These are phyloP conservation scores for Ditylenchus dipsaci DNA, from an alignment of 1,140 invertebrate genomes.

Conservation along the genomic window DNA sequence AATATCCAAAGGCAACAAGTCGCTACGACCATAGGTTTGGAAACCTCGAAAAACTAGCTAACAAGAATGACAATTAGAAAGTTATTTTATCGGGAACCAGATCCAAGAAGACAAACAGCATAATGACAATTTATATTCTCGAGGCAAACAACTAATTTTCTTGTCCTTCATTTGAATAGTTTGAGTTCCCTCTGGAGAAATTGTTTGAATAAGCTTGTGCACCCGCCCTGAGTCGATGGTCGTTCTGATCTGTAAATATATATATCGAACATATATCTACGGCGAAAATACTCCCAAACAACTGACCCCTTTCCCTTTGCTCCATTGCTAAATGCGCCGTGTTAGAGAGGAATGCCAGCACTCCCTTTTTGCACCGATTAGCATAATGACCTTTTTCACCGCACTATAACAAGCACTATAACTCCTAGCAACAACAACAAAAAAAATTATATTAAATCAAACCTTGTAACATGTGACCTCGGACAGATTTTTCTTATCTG, in stretches of 20 bases:
- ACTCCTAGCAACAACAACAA: slow-evolving; percentile 30
- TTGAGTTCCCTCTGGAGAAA: neutral
- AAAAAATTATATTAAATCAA: slow-evolving; percentile 1
- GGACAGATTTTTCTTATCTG: slow-evolving; percentile 37
- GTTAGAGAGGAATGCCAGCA: slow-evolving; percentile 53
- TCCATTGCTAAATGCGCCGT: slow-evolving; percentile 12
- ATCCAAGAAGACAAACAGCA: no score
- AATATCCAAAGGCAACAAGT: neutral
- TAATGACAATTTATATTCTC: no score
- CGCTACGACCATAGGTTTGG: no score
- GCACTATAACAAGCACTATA: slow-evolving; percentile 67
- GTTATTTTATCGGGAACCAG: no score
- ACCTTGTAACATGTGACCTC: slow-evolving; percentile 58
- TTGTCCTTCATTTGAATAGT: neutral
- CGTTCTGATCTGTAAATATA: neutral
- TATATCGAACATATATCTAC: no score
- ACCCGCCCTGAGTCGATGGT: neutral
- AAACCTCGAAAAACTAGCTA: no score
- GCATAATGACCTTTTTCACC: slow-evolving; percentile 98
- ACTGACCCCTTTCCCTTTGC: neutral
- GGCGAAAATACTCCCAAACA: no score
- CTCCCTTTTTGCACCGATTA: slow-evolving; percentile 86
- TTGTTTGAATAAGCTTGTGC: neutral
- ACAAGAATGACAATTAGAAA: no score
- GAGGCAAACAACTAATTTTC: neutral